Evolutionary conservation across 2,797 vertebrate genomes (phyloP), one percentile per base, ranked within the genome.

Genomic region (Chelidonichthys spinosus): DNA sequence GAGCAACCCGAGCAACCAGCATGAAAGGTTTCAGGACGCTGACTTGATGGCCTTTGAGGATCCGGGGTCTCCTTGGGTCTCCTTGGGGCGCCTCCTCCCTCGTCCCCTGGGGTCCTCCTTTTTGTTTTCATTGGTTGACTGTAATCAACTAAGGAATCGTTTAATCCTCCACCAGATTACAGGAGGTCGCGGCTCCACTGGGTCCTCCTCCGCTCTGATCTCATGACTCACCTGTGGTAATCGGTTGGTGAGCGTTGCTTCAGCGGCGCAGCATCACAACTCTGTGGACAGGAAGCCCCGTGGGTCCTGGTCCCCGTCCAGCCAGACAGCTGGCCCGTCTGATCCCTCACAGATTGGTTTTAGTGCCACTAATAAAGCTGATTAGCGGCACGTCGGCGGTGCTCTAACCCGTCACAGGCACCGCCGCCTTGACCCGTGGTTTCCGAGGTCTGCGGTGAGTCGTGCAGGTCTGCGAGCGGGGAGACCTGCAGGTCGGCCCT

Each of bases 311-410:
- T 25, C 25, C 25, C 25, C 25, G 25, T 25, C 25, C 25, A 25
- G 25, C 25, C 25, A 92, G 96, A 96, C 96, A 97, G 96, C 96
- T 97, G 96, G 95, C 89, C 84, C 81, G 95, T 96, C 96, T 97
- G 96, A 96, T 95, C 96, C 95, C 90, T 25, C 87, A 90, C 94
- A 93, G 94, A 96, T 92, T 96, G 95, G 95, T 94, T 96, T 96
- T 96, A 96, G 94, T 94, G 92, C 92, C 91, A 92, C 93, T 94
- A 92, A 95, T 92, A 96, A 96, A 97, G 95, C 96, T 96, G 96
- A 97, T 97, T 96, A 97, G 92, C 94, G 86, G 25, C 25, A 25
- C 25, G 25, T 25, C 85, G 87, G 84, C 90, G 91, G 89, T 91
- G 90, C 86, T 89, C 91, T 94, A 93, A 93, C 94, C 92, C 25